phyloP scores from a whole-genome alignment of 1,140 invertebrate genomes.

The Drosophila pseudoobscura region DNA sequence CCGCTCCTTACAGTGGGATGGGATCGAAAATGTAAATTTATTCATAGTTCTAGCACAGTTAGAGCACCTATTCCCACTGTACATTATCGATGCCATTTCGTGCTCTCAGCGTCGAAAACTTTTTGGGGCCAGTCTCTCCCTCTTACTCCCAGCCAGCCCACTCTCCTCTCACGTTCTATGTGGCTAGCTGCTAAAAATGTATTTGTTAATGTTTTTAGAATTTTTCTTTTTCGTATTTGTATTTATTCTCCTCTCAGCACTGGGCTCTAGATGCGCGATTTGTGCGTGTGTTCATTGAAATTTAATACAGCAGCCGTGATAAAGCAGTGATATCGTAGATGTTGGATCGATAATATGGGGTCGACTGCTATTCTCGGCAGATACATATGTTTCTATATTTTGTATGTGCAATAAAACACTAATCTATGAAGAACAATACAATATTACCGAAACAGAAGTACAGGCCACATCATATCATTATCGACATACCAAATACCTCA shows the following conservation, averaged over 20 bases:
- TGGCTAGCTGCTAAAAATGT: conserved; percentile 42
- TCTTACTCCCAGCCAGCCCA: background rate
- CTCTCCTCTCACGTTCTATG: conserved; percentile 6
- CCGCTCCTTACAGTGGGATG: conserved; percentile 4
- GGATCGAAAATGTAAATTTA: background rate
- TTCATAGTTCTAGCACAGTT: background rate
- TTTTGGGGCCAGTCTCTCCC: conserved; percentile 30
- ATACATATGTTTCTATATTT: too few species aligned
- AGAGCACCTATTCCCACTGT: conserved; percentile 15
- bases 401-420: too few species aligned
- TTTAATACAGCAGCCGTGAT: conserved; percentile 52
- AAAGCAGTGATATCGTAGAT: conserved; percentile 3
- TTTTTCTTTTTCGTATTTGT: conserved; percentile 59
- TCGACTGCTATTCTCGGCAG: too few species aligned
- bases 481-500: too few species aligned
- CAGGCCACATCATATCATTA: too few species aligned
- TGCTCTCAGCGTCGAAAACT: conserved; percentile 34
- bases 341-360: background rate
- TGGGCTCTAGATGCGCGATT: conserved; percentile 39
- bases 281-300: conserved; percentile 62
- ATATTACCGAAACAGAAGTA: too few species aligned
- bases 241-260: conserved; percentile 17
- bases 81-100: conserved; percentile 7
- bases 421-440: too few species aligned
- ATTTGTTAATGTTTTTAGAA: conserved; percentile 52